phyloP scores from a whole-genome alignment of 2,797 vertebrate genomes.

The Arremon aurantiirostris region DNA sequence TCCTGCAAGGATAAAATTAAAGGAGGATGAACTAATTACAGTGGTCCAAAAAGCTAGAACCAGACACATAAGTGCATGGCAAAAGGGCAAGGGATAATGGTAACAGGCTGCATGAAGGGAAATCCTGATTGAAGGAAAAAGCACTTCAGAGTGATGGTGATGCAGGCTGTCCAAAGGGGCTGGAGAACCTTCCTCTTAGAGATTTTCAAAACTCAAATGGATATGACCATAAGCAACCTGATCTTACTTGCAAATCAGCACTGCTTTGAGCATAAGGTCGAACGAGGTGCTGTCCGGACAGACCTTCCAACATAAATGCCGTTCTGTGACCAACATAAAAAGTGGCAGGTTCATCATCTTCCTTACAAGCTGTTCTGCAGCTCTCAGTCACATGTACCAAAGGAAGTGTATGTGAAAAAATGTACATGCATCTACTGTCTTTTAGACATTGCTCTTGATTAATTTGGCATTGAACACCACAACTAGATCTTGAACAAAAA shows the following conservation, averaged over 20 bases:
- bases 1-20: neutral
- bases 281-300: neutral
- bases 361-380: neutral
- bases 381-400: neutral
- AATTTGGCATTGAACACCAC: neutral
- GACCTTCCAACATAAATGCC: neutral
- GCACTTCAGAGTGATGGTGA: neutral
- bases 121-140: neutral
- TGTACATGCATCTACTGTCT: neutral
- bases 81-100: neutral
- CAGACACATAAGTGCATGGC: fast-evolving
- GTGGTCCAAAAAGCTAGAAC: neutral
- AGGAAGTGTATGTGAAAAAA: neutral
- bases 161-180: neutral
- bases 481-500: neutral
- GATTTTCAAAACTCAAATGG: neutral
- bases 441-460: neutral
- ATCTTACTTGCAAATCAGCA: neutral
- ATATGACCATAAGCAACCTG: neutral
- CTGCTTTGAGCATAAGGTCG: neutral
- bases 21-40: neutral
- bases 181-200: neutral
- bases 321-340: neutral
- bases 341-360: neutral
- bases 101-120: neutral